A percentile compares a stretch with the other conserved stretches of the same genome.
phyloP scores from a whole-genome alignment of 2,888 invertebrate species.

The Gnatocerus cornutus region DNA sequence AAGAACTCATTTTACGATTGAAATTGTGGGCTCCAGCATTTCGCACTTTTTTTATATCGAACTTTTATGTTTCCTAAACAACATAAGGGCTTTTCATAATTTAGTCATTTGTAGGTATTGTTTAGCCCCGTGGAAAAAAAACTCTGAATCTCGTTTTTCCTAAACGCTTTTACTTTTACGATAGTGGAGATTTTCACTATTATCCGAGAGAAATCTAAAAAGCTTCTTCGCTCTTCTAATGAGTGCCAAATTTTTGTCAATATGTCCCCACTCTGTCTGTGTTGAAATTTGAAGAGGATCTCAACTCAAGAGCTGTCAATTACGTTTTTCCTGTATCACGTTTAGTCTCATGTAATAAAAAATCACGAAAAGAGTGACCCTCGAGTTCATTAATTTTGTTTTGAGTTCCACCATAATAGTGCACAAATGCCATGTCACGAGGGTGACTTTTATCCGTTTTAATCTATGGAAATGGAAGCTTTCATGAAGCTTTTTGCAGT shows the following conservation, averaged over 20 bases:
- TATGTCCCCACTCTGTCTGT: background rate
- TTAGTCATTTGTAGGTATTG: conserved; percentile 26
- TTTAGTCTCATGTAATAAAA: conserved; percentile 36
- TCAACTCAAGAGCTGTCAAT: conserved; percentile 32
- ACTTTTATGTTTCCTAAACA: conserved; percentile 35
- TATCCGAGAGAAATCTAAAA: background rate
- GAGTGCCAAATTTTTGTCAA: no score
- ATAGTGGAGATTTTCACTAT: background rate
- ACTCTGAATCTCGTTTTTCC: background rate
- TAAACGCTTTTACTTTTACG: conserved; percentile 14
- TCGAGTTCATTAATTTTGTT: conserved; percentile 41
- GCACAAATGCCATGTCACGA: conserved; percentile 36
- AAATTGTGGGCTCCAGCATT: conserved; percentile 15
- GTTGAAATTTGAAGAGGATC: conserved; percentile 21
- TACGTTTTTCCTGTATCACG: conserved; percentile 38
- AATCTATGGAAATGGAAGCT: conserved; percentile 42
- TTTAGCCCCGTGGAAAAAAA: background rate
- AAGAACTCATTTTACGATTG: conserved; percentile 34
- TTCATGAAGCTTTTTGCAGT: conserved; percentile 31
- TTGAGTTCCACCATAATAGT: conserved; percentile 39
- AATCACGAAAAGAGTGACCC: conserved; percentile 28
- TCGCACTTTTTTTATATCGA: conserved; percentile 26
- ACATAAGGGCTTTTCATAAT: conserved; percentile 33
- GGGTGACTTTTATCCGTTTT: conserved; percentile 42
- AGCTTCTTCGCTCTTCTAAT: background rate